Conservation (phyloP, 2,888 invertebrate species). For the Acleris cristana region DNA sequence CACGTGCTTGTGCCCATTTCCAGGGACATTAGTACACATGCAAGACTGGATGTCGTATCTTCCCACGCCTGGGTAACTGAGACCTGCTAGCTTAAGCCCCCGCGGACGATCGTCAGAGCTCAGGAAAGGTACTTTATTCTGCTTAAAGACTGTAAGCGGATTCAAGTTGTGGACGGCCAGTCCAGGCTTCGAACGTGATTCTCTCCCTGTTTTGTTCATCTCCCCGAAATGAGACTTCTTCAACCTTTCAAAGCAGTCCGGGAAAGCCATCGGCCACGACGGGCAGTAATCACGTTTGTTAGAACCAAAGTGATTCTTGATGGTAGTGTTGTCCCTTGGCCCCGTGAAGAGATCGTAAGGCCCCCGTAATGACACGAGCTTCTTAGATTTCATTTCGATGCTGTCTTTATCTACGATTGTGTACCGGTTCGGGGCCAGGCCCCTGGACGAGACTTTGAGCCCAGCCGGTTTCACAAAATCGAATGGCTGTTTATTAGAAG, state of each 20-base stretch:
- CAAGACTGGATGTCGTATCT: constrained; percentile 50
- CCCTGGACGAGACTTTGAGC: constrained; percentile 66
- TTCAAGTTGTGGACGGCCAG: constrained; percentile 72
- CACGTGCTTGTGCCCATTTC: constrained; percentile 67
- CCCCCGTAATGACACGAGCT: constrained; percentile 65
- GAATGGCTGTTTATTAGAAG: constrained; percentile 63
- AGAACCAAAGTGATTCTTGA: constrained; percentile 81
- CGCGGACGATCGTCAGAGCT: constrained; percentile 69
- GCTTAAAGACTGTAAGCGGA: constrained; percentile 51
- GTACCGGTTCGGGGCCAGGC: constrained; percentile 71
- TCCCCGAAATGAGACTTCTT: constrained; percentile 62
- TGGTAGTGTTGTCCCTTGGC: constrained; percentile 72
- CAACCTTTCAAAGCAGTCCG: constrained; percentile 62
- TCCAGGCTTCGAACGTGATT: constrained; percentile 66
- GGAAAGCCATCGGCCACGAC: constrained; percentile 64
- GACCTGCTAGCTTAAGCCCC: constrained; percentile 57
- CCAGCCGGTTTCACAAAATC: constrained; percentile 70
- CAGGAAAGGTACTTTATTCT: constrained; percentile 63
- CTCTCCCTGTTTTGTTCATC: constrained; percentile 70
- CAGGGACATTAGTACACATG: constrained; percentile 53
- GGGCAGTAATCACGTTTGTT: constrained; percentile 57
- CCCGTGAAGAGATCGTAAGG: constrained; percentile 80
- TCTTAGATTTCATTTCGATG: constrained; percentile 67
- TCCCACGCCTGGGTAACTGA: constrained; percentile 76
- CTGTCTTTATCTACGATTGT: constrained; percentile 62